Conservation (phyloP, 2,113 vertebrate species). For the Menidia beryllina region DNA sequence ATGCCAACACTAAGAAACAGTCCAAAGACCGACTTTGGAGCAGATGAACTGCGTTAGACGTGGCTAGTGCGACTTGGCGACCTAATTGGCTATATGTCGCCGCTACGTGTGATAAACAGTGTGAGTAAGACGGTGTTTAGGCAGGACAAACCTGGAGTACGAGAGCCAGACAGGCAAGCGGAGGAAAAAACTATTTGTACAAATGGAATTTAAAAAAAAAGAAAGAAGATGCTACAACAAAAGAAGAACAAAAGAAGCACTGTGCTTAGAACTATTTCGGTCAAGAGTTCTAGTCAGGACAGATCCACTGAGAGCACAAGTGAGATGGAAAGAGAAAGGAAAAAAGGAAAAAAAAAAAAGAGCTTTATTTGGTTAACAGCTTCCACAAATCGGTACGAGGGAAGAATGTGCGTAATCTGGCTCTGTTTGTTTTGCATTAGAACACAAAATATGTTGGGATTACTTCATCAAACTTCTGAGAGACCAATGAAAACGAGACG, state of each 20-base stretch:
- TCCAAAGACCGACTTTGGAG: background rate
- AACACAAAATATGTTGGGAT: constrained; percentile 71
- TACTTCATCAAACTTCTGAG: constrained; percentile 66
- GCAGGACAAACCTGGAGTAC: constrained; percentile 54
- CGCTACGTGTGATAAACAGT: constrained; percentile 56
- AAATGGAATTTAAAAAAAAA: constrained; percentile 70
- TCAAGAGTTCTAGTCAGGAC: constrained; percentile 74
- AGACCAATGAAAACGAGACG: constrained; percentile 51
- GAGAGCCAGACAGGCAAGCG: constrained; percentile 32
- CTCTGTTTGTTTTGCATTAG: constrained; percentile 73
- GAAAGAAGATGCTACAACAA: background rate
- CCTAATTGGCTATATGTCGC: constrained; percentile 39
- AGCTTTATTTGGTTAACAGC: constrained; percentile 70
- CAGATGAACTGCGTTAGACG: background rate
- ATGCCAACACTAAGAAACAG: background rate
- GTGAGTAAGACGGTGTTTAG: constrained; percentile 68
- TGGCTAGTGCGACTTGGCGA: background rate
- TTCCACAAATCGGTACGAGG: constrained; percentile 55
- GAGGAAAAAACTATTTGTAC: constrained; percentile 71
- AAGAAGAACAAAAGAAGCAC: constrained; percentile 72
- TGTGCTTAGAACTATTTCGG: constrained; percentile 73
- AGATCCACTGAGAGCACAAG: constrained; percentile 68
- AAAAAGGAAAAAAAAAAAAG: constrained; percentile 44
- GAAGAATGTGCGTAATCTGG: constrained; percentile 68
- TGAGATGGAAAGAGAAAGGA: constrained; percentile 51